Evolutionary conservation across 2,113 vertebrate genomes (phyloP).

Genomic region (Sebastes fasciatus): DNA sequence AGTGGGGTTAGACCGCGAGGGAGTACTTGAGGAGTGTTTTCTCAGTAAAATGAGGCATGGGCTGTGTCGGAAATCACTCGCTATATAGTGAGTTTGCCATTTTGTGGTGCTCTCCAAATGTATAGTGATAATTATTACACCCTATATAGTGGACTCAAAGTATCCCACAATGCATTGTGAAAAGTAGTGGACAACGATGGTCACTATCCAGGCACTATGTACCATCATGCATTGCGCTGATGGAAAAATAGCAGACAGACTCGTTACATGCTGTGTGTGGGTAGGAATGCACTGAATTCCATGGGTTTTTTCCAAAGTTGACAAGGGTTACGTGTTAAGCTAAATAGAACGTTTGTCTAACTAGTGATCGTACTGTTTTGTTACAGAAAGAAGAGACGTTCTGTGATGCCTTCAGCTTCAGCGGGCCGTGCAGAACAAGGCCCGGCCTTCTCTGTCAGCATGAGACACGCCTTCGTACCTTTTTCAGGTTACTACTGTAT

Average conservation of each 20-base stretch:
- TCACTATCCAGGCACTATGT: too few relatives aligned
- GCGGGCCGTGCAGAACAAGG: conserved; percentile 72
- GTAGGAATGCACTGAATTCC: not conserved
- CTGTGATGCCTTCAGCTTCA: conserved; percentile 39
- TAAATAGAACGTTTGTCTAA: not conserved
- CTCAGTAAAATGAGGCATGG: not conserved
- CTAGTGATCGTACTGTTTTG: not conserved
- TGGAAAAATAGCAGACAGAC: not conserved
- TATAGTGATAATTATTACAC: too few relatives aligned
- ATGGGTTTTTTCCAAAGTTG: not conserved
- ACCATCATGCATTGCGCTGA: too few relatives aligned
- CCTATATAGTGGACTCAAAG: too few relatives aligned
- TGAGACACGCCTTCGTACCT: conserved; percentile 96
- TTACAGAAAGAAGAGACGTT: conserved; percentile 66
- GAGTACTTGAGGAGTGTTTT: too few relatives aligned
- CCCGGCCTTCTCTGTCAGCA: conserved; percentile 90
- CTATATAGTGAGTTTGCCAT: too few relatives aligned
- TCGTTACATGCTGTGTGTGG: not conserved
- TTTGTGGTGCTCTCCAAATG: too few relatives aligned
- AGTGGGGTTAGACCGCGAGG: not conserved
- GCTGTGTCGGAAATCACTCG: too few relatives aligned
- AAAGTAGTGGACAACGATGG: too few relatives aligned
- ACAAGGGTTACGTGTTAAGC: not conserved
- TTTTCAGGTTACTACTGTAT: conserved; percentile 88
- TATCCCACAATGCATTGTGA: too few relatives aligned